Conservation (phyloP, 2,888 invertebrate genomes). For the Dicranocentrus wangi region DNA sequence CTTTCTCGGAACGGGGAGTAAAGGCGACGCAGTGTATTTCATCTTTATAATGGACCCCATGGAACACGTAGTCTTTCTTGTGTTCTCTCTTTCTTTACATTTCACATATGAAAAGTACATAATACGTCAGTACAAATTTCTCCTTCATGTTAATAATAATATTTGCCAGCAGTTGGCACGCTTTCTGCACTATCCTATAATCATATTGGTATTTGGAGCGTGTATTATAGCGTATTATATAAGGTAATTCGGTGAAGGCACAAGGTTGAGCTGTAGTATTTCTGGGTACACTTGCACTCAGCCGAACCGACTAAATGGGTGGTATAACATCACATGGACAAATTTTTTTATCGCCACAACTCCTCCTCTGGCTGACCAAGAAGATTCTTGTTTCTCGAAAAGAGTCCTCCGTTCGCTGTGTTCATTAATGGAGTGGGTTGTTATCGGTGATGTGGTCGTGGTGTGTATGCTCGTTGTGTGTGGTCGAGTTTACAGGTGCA, state of each 20-base stretch:
- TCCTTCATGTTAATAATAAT: constrained; percentile 41
- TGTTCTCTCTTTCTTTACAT: background rate
- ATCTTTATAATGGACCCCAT: background rate
- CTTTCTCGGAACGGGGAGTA: background rate
- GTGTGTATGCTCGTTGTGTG: constrained; percentile 10
- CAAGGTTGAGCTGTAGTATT: constrained; percentile 22
- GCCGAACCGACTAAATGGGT: background rate
- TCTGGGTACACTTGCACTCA: constrained; percentile 53
- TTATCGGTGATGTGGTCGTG: background rate
- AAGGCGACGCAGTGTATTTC: background rate
- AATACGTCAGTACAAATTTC: constrained; percentile 41
- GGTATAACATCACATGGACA: constrained; percentile 35
- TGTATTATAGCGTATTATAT: background rate
- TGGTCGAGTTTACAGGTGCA: constrained; percentile 14
- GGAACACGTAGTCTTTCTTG: background rate
- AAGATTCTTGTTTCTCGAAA: background rate
- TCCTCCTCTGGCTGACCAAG: constrained; percentile 29
- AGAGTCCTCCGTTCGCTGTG: background rate
- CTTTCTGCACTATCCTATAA: constrained; percentile 1
- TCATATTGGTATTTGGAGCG: background rate
- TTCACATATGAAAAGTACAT: background rate
- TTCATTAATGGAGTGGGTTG: constrained; percentile 51
- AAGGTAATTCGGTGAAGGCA: background rate
- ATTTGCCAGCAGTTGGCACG: constrained; percentile 59
- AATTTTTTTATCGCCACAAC: constrained; percentile 30